Conservation (phyloP, 2,888 invertebrate species). For the Abrostola triplasia region DNA sequence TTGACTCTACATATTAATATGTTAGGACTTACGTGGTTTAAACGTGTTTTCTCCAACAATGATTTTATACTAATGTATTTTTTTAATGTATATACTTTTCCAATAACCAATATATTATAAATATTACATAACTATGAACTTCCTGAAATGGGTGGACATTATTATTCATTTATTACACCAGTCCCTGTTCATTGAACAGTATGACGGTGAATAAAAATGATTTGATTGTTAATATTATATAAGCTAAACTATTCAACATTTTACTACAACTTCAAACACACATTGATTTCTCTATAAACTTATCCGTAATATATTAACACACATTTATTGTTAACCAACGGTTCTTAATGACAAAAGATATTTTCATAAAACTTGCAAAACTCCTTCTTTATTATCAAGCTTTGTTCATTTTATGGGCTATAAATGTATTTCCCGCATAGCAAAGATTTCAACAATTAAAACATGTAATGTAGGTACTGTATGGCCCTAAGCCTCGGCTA, state of each 20-base stretch:
- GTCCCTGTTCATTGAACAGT: background rate
- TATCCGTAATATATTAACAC: slow-evolving; percentile 43
- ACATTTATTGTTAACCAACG: slow-evolving; percentile 41
- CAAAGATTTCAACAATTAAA: slow-evolving; percentile 31
- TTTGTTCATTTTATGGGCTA: slow-evolving; percentile 47
- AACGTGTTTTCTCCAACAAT: too few relatives aligned
- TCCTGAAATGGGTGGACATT: too few relatives aligned
- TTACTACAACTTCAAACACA: slow-evolving; percentile 20
- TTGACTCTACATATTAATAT: too few relatives aligned
- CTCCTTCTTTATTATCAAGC: slow-evolving; percentile 32
- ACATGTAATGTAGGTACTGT: slow-evolving; percentile 21
- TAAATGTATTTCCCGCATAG: slow-evolving; percentile 36
- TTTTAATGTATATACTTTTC: too few relatives aligned
- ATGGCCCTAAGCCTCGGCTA: slow-evolving; percentile 4
- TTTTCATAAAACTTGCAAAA: slow-evolving; percentile 14
- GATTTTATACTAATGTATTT: too few relatives aligned
- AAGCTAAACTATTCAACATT: slow-evolving; percentile 6
- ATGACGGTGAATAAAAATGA: background rate
- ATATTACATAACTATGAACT: too few relatives aligned
- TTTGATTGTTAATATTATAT: background rate
- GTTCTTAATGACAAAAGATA: slow-evolving; percentile 28
- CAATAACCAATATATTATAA: too few relatives aligned
- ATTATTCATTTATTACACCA: too few relatives aligned
- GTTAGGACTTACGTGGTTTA: too few relatives aligned
- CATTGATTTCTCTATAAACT: slow-evolving; percentile 40